These are phyloP conservation scores for Pseudomyrmex gracilis DNA, from an alignment of 1,140 invertebrate species.

Conservation along the genomic window DNA sequence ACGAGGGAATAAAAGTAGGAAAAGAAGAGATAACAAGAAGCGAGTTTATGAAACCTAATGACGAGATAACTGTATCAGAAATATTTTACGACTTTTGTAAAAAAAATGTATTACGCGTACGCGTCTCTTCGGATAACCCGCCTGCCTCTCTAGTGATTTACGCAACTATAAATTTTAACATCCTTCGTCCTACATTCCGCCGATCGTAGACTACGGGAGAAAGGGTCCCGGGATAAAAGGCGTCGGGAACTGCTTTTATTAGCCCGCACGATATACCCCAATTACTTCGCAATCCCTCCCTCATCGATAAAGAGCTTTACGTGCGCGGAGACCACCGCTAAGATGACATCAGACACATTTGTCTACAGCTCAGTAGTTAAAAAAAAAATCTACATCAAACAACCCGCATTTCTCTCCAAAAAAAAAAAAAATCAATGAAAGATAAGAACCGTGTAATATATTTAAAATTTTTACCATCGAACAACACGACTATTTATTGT, in stretches of 20 bases:
- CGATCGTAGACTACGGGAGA: constrained; percentile 6
- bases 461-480: too few relatives aligned
- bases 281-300: constrained; percentile 21
- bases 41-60: not conserved
- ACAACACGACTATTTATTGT: too few relatives aligned
- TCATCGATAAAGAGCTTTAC: constrained; percentile 21
- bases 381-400: not conserved
- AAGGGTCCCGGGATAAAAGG: constrained; percentile 29
- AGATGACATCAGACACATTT: constrained; percentile 12
- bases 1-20: not conserved
- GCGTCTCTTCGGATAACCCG: constrained; percentile 38
- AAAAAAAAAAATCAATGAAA: too few relatives aligned
- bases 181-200: constrained; percentile 7
- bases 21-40: not conserved
- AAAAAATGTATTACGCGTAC: constrained; percentile 8
- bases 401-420: too few relatives aligned
- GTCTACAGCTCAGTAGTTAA: not conserved
- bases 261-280: constrained; percentile 23
- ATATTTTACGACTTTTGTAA: constrained; percentile 39
- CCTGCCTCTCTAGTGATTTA: constrained; percentile 53
- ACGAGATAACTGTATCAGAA: constrained; percentile 1
- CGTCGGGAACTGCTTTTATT: constrained; percentile 40
- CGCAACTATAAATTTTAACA: constrained; percentile 53
- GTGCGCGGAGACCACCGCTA: not conserved
- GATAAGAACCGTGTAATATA: too few relatives aligned